phyloP scores from a whole-genome alignment of 2,888 invertebrate genomes.

The Tenthredo amoena region DNA sequence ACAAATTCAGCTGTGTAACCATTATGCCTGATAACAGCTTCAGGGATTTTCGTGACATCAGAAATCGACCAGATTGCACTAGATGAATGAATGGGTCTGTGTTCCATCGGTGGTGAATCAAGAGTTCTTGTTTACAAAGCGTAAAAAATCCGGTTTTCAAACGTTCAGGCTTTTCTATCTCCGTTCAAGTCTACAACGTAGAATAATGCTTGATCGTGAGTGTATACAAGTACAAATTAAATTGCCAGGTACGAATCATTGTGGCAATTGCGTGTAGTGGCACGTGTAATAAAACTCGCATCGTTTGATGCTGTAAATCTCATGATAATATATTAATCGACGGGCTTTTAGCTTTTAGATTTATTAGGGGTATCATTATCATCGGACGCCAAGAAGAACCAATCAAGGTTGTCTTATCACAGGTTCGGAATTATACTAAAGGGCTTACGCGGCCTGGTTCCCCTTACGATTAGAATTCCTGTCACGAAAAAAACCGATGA shows the following conservation, averaged over 20 bases:
- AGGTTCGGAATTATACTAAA: neutral
- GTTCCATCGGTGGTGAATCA: conserved; percentile 14
- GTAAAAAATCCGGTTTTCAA: conserved; percentile 22
- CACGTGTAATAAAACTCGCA: neutral
- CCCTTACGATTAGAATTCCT: neutral
- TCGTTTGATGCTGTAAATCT: neutral
- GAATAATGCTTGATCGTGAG: neutral
- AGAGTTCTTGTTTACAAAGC: conserved; percentile 31
- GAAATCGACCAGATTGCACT: neutral
- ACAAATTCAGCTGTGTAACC: neutral
- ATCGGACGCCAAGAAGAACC: neutral
- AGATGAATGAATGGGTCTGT: neutral
- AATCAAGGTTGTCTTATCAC: neutral
- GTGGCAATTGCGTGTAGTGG: neutral
- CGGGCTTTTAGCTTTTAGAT: neutral
- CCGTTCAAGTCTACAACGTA: neutral
- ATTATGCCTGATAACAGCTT: neutral
- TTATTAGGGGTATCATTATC: neutral
- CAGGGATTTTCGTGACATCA: neutral
- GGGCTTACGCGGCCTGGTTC: neutral
- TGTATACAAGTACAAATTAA: neutral
- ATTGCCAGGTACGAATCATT: neutral
- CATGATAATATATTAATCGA: neutral
- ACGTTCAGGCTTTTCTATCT: neutral
- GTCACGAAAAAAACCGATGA: neutral